Percentiles rank a stretch among this genome's conserved stretches.
Conservation (phyloP, 2,888 invertebrate genomes). For the Allophyes oxyacanthae region DNA sequence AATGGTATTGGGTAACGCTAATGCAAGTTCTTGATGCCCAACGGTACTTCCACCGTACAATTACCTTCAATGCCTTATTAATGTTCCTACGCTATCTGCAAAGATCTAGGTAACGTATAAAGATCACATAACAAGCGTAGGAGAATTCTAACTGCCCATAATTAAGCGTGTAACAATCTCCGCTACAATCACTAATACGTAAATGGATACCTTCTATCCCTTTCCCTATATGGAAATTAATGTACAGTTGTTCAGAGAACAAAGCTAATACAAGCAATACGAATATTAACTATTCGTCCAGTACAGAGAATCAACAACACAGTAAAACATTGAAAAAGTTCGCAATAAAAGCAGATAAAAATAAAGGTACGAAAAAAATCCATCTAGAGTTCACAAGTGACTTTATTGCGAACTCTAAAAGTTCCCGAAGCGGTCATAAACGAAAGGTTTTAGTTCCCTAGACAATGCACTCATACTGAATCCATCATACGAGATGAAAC, state of each 20-base stretch:
- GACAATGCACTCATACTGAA: slow-evolving; percentile 71
- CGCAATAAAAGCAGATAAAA: slow-evolving; percentile 49
- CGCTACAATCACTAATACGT: slow-evolving; percentile 27
- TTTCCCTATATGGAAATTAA: slow-evolving; percentile 21
- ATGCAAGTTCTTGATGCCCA: slow-evolving; percentile 21
- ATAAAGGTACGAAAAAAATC: slow-evolving; percentile 54
- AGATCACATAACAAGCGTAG: slow-evolving; percentile 37
- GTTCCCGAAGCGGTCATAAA: slow-evolving; percentile 54
- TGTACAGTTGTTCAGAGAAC: slow-evolving; percentile 6
- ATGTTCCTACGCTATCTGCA: slow-evolving; percentile 30
- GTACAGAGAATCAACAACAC: slow-evolving; percentile 21
- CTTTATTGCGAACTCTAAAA: slow-evolving; percentile 58
- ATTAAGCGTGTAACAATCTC: slow-evolving; percentile 25
- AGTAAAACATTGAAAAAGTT: slow-evolving; percentile 26
- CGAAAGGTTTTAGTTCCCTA: slow-evolving; percentile 64
- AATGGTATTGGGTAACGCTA: slow-evolving; percentile 30
- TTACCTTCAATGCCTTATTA: slow-evolving; percentile 32
- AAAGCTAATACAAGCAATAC: slow-evolving; percentile 1
- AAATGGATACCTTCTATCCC: slow-evolving; percentile 36
- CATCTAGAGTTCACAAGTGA: slow-evolving; percentile 58
- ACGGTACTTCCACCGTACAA: slow-evolving; percentile 32
- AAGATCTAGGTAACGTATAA: slow-evolving; percentile 32
- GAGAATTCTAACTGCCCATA: slow-evolving; percentile 32
- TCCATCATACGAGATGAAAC: slow-evolving; percentile 74
- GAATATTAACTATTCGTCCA: slow-evolving; percentile 27